Conservation (phyloP, 2,113 vertebrate genomes). For the Sinocyclocheilus grahami region DNA sequence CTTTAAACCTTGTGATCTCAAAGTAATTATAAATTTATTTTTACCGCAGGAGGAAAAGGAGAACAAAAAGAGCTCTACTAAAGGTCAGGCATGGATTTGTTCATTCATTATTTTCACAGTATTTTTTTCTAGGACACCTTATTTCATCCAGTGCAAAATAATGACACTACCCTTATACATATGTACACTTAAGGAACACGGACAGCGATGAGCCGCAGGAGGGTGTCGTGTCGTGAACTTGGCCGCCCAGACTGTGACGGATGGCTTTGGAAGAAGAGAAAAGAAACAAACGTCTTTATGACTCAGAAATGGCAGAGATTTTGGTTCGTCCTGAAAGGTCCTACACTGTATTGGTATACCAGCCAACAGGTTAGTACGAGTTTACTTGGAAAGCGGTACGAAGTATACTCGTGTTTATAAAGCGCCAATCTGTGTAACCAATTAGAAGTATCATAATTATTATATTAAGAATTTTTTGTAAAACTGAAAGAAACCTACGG, state of each 20-base stretch:
- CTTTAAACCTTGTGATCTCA: neutral
- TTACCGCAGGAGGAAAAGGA: conserved; percentile 68
- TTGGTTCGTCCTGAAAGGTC: conserved; percentile 92
- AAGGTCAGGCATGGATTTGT: conserved; percentile 68
- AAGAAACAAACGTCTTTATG: conserved; percentile 82
- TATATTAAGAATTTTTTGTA: too few relatives aligned
- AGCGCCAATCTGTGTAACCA: too few relatives aligned
- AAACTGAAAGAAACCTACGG: too few relatives aligned
- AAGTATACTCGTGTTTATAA: too few relatives aligned
- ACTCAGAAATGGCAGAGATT: conserved; percentile 96
- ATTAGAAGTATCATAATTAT: too few relatives aligned
- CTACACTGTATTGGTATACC: conserved; percentile 89
- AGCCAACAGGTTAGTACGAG: conserved; percentile 81
- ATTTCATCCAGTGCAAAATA: conserved; percentile 3
- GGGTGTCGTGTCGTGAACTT: conserved; percentile 91
- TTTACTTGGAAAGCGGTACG: neutral
- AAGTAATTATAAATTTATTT: neutral
- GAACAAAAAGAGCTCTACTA: conserved; percentile 65
- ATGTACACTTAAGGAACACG: conserved; percentile 62
- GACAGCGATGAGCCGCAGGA: conserved; percentile 83
- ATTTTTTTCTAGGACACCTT: neutral
- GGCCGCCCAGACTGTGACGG: conserved; percentile 87
- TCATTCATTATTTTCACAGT: neutral
- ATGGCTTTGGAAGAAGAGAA: conserved; percentile 93
- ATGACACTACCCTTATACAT: neutral